Base-by-base conservation (phyloP, 2,113 vertebrate species). In the Nerophis lumbriciformis region DNA sequence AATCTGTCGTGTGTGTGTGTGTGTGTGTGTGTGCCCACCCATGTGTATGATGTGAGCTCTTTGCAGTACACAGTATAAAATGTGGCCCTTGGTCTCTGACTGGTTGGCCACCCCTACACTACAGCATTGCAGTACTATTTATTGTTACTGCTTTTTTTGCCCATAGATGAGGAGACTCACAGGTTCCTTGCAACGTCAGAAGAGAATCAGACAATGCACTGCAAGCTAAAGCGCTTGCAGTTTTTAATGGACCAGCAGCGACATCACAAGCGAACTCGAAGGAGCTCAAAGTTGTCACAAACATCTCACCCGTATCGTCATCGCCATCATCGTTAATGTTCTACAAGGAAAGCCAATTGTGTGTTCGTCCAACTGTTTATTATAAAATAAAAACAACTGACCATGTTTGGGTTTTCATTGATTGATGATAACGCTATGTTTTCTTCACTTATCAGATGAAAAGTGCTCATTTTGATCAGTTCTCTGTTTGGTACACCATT, bases 401-500 rank as follows among this genome's bases (percentile, higher is more conserved):
- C 14, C 14, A 15, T 8, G 37, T 39, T 39, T 53, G 52, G 28
- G 39, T 28, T 53, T 53, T 53, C 13, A 53, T 54, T 38, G 12
- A 45, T 45, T 12, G 42, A 45, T 12, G 42, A 45, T 12, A 45
- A 45, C 53, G 37, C 37, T 36, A 14, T 54, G 37, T 54, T 14
- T 37, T 13, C 53, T 15, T 37, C 37, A 36, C 13, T 15, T 15
- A 37, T 48, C 90, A 90, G 42, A 9, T 44, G 15, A 1, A 16
- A 38, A 56, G 37, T 2, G 16, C 80, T 75, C 88, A 95, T 94
- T 94, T 95, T 95, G 77, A 95, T 94, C 87, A 96, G 76, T 94
- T 96, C 90, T 96, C 94, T 39, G 94, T 96, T 79, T 94, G 94
- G 82, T 96, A 96, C 73, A 95, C 94, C 77, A 94, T 91, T 89